phyloP scores from a whole-genome alignment of 2,113 vertebrate species.

The Nesogale talazaci region DNA sequence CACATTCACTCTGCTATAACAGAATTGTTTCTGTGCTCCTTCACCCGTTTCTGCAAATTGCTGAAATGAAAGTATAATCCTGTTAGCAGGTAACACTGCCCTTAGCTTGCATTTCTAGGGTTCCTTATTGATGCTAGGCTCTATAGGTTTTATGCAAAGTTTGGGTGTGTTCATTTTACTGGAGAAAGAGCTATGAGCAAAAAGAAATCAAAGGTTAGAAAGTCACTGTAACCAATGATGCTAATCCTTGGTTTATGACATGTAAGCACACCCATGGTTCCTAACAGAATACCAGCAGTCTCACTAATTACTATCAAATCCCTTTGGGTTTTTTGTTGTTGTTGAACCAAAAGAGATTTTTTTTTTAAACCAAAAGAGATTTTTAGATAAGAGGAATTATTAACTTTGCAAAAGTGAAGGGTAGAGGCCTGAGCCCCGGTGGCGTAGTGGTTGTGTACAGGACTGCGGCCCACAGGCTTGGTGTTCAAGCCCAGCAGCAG shows the following conservation, averaged over 20 bases:
- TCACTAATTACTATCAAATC: too few relatives aligned
- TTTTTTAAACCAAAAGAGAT: background rate
- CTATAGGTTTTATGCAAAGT: background rate
- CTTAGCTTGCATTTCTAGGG: background rate
- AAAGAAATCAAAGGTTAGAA: background rate
- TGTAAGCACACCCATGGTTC: background rate
- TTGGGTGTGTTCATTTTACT: background rate
- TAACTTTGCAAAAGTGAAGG: slow-evolving; percentile 41
- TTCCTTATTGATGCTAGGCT: background rate
- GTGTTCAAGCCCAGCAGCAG: too few relatives aligned
- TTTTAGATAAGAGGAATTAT: slow-evolving; percentile 2
- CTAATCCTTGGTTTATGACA: slow-evolving; percentile 22
- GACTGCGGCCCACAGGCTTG: too few relatives aligned
- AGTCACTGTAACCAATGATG: background rate
- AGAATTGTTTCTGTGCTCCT: slow-evolving; percentile 31
- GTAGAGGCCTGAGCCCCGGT: too few relatives aligned
- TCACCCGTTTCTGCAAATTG: slow-evolving; percentile 22
- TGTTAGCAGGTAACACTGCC: too few relatives aligned
- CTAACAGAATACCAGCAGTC: background rate
- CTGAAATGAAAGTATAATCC: background rate
- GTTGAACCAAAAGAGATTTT: slow-evolving; percentile 7
- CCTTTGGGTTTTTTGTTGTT: slow-evolving; percentile 5
- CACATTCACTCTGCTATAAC: background rate
- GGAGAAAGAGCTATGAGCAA: background rate
- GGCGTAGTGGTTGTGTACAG: too few relatives aligned